A percentile compares a stretch with the other conserved stretches of the same genome.
These are phyloP conservation scores for Masticophis lateralis DNA, from an alignment of 2,797 vertebrate species.

Conservation along the genomic window DNA sequence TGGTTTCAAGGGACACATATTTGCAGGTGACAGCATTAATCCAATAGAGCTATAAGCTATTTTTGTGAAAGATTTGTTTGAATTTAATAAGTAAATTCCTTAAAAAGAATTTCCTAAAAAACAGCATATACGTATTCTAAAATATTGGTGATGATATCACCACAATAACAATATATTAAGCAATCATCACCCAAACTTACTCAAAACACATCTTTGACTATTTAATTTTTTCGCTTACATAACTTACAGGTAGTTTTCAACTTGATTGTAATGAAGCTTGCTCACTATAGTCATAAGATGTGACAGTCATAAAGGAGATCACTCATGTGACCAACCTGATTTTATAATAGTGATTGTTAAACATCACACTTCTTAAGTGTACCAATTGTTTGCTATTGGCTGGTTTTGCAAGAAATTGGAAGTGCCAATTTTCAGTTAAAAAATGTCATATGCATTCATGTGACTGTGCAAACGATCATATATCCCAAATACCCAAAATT, in stretches of 20 bases:
- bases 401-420: background rate
- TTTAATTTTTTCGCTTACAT: background rate
- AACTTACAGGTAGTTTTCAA: background rate
- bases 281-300: background rate
- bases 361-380: background rate
- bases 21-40: background rate
- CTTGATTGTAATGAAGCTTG: background rate
- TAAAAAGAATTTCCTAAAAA: background rate
- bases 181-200: too few species aligned
- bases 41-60: background rate
- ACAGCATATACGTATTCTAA: background rate
- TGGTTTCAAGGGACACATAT: background rate
- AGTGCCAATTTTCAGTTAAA: background rate
- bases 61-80: background rate
- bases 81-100: background rate
- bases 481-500: background rate
- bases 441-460: background rate
- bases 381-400: background rate
- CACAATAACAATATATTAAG: background rate
- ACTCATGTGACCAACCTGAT: background rate
- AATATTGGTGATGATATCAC: background rate
- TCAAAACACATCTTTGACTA: background rate
- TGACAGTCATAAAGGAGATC: background rate
- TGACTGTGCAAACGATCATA: background rate
- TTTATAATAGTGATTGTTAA: background rate